Percentiles rank a stretch among this genome's conserved stretches.
These are phyloP conservation scores for Campopleginae sp. DNA, from an alignment of 2,888 invertebrate species.

Conservation along the genomic window DNA sequence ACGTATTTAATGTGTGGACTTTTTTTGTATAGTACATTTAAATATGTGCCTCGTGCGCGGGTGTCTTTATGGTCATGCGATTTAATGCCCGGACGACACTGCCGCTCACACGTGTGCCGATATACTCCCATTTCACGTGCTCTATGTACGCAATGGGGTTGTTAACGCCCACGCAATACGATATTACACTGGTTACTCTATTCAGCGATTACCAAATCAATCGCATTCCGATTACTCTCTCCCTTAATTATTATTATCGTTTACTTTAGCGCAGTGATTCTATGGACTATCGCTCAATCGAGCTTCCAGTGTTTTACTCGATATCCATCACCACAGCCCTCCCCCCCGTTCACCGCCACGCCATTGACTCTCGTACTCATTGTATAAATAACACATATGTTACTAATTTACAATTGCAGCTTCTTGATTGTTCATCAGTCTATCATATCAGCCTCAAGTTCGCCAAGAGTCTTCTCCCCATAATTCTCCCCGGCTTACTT, in stretches of 20 bases:
- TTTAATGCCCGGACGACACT: slow-evolving; percentile 67
- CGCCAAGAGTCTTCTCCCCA: background rate
- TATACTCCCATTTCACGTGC: slow-evolving; percentile 12
- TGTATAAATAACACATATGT: slow-evolving; percentile 84
- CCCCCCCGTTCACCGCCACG: slow-evolving; percentile 55
- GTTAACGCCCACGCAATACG: slow-evolving; percentile 71
- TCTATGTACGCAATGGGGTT: slow-evolving; percentile 43
- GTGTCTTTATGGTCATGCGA: slow-evolving; percentile 68
- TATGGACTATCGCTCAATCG: background rate
- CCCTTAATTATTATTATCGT: too few relatives aligned
- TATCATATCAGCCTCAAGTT: slow-evolving; percentile 23
- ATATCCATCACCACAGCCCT: slow-evolving; percentile 35
- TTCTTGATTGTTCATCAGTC: slow-evolving; percentile 69
- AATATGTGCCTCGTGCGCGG: slow-evolving; percentile 59
- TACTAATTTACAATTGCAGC: slow-evolving; percentile 77
- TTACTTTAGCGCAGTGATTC: background rate
- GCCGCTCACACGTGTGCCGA: slow-evolving; percentile 39
- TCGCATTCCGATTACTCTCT: background rate
- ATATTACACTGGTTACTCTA: background rate
- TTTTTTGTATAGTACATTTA: slow-evolving; percentile 74
- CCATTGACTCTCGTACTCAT: slow-evolving; percentile 80
- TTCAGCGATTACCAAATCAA: background rate
- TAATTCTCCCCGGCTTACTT: background rate
- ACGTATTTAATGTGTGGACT: slow-evolving; percentile 83
- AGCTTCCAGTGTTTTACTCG: background rate